phyloP scores from a whole-genome alignment of 2,888 invertebrate species.

The Drosophila leonis region DNA sequence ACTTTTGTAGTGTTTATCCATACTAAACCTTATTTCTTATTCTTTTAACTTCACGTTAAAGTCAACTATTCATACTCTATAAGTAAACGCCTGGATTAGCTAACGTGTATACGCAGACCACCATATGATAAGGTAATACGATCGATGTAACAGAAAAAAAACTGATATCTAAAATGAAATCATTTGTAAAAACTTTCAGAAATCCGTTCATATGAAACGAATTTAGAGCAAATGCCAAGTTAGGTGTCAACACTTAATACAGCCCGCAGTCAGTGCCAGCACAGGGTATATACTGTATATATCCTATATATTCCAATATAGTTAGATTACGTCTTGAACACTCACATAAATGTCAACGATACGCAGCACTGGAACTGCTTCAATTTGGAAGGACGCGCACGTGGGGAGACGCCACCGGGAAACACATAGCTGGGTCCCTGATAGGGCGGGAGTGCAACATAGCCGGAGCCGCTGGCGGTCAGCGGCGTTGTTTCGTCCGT shows the following conservation, averaged over 20 bases:
- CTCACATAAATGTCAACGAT: slow-evolving; percentile 90
- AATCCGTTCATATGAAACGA: not conserved
- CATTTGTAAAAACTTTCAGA: not conserved
- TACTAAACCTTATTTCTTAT: no score
- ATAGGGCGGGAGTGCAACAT: slow-evolving; percentile 71
- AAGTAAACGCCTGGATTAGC: not conserved
- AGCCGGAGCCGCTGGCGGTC: slow-evolving; percentile 74
- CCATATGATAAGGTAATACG: no score
- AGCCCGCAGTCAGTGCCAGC: not conserved
- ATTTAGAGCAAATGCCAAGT: not conserved
- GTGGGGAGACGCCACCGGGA: slow-evolving; percentile 86
- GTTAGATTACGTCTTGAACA: slow-evolving; percentile 52
- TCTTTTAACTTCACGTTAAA: no score
- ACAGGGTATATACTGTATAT: not conserved
- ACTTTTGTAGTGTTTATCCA: not conserved
- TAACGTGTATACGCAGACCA: not conserved
- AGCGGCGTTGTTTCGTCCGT: slow-evolving; percentile 87
- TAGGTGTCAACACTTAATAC: not conserved
- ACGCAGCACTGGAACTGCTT: slow-evolving; percentile 90
- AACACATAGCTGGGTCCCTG: slow-evolving; percentile 86
- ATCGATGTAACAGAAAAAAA: not conserved
- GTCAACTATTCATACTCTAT: no score
- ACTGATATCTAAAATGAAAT: not conserved
- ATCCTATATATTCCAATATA: not conserved
- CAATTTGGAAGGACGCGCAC: slow-evolving; percentile 85